phyloP scores from a whole-genome alignment of 2,888 invertebrate genomes.

The Ephialtes manifestator region DNA sequence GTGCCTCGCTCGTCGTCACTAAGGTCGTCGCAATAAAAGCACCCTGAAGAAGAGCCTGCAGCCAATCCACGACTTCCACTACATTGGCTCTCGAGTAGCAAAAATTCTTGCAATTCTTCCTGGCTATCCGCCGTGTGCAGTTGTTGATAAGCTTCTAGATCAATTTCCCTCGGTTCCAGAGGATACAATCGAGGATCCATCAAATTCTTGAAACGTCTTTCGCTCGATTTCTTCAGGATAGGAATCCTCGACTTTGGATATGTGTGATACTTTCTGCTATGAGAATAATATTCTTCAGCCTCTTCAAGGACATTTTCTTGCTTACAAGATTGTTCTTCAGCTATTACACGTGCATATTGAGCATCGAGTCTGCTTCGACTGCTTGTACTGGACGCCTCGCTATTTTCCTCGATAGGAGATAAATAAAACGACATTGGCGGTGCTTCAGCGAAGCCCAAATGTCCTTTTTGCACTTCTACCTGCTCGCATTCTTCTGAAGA shows the following conservation, averaged over 20 bases:
- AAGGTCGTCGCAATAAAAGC: conserved; percentile 75
- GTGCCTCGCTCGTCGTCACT: conserved; percentile 82
- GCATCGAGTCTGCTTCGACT: conserved; percentile 78
- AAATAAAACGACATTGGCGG: conserved; percentile 81
- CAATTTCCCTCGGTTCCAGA: conserved; percentile 88
- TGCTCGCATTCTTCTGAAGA: conserved; percentile 49
- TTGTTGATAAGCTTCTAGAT: conserved; percentile 87
- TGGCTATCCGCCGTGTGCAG: conserved; percentile 88
- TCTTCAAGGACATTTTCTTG: conserved; percentile 52
- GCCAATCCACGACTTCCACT: conserved; percentile 86
- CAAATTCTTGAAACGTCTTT: conserved; percentile 76
- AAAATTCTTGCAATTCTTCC: conserved; percentile 89
- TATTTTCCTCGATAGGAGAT: conserved; percentile 88
- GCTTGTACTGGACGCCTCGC: conserved; percentile 87
- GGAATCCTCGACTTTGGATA: conserved; percentile 87
- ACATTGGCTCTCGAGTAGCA: conserved; percentile 88
- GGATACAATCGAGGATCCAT: conserved; percentile 86
- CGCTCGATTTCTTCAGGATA: conserved; percentile 76
- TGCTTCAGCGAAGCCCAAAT: conserved; percentile 67
- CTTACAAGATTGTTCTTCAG: conserved; percentile 45
- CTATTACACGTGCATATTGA: conserved; percentile 59
- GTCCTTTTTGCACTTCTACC: conserved; percentile 52
- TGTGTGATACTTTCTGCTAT: conserved; percentile 86
- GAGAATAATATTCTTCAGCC: conserved; percentile 61
- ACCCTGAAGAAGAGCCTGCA: conserved; percentile 83